Evolutionary conservation across 2,888 invertebrate genomes (phyloP).

Genomic region (Bellardia bayeri): DNA sequence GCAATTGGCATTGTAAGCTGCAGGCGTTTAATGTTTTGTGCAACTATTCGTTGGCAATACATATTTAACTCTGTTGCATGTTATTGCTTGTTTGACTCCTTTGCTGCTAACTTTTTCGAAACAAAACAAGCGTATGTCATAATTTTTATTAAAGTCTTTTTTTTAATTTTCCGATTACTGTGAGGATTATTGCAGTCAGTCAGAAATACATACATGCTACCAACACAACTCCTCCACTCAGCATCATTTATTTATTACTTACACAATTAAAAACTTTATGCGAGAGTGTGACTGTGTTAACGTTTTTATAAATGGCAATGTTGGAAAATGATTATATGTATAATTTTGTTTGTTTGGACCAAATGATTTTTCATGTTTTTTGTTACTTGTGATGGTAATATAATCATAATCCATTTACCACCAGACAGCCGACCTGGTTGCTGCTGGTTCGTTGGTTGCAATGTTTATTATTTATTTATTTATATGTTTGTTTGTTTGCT

Average conservation of each 20-base stretch:
- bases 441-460: neutral
- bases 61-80: conserved; percentile 50
- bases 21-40: conserved; percentile 43
- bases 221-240: neutral
- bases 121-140: conserved; percentile 37
- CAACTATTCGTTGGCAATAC: neutral
- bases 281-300: neutral
- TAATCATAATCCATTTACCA: conserved; percentile 43
- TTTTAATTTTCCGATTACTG: conserved; percentile 2
- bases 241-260: conserved; percentile 50
- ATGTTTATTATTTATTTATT: neutral
- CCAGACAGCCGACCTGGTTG: conserved; percentile 12
- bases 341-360: conserved; percentile 30
- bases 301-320: conserved; percentile 29
- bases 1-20: conserved; percentile 50
- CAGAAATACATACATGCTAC: conserved; percentile 8
- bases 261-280: conserved; percentile 54
- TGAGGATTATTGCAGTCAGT: conserved; percentile 21
- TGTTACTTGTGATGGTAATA: conserved; percentile 16
- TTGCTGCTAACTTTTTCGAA: conserved; percentile 1
- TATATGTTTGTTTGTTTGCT: conserved; percentile 17
- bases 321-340: neutral
- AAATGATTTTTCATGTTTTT: conserved; percentile 46
- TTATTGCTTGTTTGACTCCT: neutral
- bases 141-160: conserved; percentile 40